Conservation (phyloP, 2,797 vertebrate species). For the Falco peregrinus region DNA sequence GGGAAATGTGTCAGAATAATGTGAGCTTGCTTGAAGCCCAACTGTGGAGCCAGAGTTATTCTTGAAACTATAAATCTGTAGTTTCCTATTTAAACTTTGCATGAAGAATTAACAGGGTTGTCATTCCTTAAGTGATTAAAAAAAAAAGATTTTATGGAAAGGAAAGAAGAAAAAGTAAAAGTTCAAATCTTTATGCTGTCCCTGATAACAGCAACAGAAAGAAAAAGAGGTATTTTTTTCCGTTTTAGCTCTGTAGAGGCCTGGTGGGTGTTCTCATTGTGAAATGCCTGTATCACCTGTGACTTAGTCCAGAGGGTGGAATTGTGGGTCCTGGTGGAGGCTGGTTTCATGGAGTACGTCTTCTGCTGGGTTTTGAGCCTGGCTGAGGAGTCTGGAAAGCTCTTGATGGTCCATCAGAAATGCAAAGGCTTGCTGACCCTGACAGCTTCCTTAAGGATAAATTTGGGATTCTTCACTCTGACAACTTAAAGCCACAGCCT, state of each 20-base stretch:
- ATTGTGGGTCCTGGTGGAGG: background rate
- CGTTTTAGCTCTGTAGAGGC: background rate
- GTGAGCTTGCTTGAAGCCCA: background rate
- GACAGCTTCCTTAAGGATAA: background rate
- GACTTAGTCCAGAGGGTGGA: background rate
- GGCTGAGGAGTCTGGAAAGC: background rate
- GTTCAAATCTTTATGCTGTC: background rate
- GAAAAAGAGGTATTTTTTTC: background rate
- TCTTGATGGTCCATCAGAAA: background rate
- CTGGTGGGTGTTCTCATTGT: background rate
- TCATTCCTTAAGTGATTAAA: background rate
- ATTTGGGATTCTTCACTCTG: background rate
- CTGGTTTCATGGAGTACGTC: background rate
- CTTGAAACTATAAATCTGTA: accelerated
- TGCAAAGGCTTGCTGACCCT: background rate
- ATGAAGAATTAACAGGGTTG: background rate
- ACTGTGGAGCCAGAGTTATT: background rate
- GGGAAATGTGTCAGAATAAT: background rate
- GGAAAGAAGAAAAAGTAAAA: accelerated
- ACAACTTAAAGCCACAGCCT: background rate
- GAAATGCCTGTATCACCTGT: background rate
- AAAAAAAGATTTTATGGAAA: background rate
- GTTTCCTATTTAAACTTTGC: background rate
- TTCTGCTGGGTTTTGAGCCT: background rate
- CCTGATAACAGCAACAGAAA: background rate